Evolutionary conservation across 2,113 vertebrate species (phyloP), one percentile per base, ranked within the genome.

Genomic region (Pterocles burchelli): DNA sequence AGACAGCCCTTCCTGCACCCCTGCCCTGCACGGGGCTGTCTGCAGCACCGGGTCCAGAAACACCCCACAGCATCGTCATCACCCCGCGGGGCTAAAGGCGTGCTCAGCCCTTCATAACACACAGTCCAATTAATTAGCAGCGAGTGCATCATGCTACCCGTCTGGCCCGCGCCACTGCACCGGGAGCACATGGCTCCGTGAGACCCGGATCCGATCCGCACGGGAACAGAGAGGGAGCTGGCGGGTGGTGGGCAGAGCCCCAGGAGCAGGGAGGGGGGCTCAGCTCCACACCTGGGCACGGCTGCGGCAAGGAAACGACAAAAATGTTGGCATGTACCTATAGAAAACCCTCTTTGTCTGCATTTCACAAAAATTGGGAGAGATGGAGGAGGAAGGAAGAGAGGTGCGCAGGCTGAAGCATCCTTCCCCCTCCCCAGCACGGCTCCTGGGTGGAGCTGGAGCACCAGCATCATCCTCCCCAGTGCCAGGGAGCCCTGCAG

Each of bases 91-190:
- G 59, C 94, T 59, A 22, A 15, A 54, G 92, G 88, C 57, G 5
- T 0, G 45, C 51, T 7, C 26, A 61, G 74, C 66, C 2, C 77
- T 63, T 38, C 6, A 48, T 28, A 34, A 88, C 71, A 29, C 0
- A 46, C 46, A 43, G 38, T 10, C 36, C 41, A 51, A 89, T 90
- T 96, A 89, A 95, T 96, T 74, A 93, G 90, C 4, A 34, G 88
- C 0, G 13, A 16, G 78, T 2, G 83, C 43, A 52, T 59, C 62
- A 17, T 0, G 46, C 62, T 5, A 9, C 13, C 38, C 1, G 78
- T 48, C 88, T 12, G 57, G 67, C 75, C 63, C 5, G 81, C 3
- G 31, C 87, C 21, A 13, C 55, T 24, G 63, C 26, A 34, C 88
- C 0, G 17, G 31, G 49, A 51, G 52, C 76, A 51, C 55, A 1